Evolutionary conservation across 2,113 vertebrate species (phyloP).

Genomic region (Riparia riparia): DNA sequence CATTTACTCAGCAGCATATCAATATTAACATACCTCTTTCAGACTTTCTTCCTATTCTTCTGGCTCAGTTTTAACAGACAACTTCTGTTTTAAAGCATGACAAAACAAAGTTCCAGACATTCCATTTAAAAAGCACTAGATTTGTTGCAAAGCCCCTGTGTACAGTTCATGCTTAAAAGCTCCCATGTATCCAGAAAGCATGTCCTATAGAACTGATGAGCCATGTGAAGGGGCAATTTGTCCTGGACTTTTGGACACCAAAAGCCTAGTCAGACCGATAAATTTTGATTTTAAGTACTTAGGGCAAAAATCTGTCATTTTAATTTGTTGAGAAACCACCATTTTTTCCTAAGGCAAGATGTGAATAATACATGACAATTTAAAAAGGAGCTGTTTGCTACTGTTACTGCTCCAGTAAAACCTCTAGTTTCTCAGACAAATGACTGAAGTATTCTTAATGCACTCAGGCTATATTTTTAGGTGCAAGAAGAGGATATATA

Average conservation of each 20-base stretch:
- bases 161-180: background rate
- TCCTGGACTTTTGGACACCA: conserved; percentile 12
- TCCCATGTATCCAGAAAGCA: background rate
- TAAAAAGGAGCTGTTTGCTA: conserved; percentile 29
- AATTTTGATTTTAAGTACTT: conserved; percentile 33
- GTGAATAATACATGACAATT: conserved; percentile 53
- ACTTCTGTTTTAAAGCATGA: background rate
- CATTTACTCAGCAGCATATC: background rate
- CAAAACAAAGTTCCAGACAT: background rate
- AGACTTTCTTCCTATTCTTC: background rate
- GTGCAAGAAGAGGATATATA: background rate
- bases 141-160: background rate
- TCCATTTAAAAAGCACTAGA: background rate
- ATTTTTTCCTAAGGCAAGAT: conserved; percentile 16
- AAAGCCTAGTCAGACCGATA: background rate
- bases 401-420: conserved; percentile 7
- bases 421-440: background rate
- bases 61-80: background rate
- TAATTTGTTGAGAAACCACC: conserved; percentile 35
- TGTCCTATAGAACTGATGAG: conserved; percentile 13
- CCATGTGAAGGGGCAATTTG: conserved; percentile 23
- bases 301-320: conserved; percentile 48
- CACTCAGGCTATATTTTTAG: background rate
- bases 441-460: background rate
- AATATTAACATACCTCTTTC: background rate